These are phyloP conservation scores for Eupithecia tripunctaria DNA, from an alignment of 2,888 invertebrate genomes.

Conservation along the genomic window DNA sequence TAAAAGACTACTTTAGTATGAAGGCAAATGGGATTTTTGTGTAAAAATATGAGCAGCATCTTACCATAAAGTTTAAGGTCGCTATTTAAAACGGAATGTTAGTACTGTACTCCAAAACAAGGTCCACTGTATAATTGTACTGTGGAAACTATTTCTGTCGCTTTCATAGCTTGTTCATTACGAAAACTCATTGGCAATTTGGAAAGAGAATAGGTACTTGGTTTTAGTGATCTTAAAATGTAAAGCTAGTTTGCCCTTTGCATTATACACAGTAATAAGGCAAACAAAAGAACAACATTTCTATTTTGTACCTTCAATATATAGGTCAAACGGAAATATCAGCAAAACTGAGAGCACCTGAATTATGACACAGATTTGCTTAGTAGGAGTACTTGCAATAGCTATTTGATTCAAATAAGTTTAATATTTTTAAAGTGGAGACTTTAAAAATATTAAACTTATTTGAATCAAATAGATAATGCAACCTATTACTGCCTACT, in stretches of 20 bases:
- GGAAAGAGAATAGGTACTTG: not conserved
- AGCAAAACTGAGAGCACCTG: not conserved
- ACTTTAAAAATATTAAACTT: not conserved
- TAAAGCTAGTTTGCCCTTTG: not conserved
- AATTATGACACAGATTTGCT: too few species aligned
- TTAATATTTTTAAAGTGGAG: too few species aligned
- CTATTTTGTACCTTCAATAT: not conserved
- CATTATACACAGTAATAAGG: not conserved
- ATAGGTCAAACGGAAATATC: not conserved
- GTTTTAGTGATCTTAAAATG: not conserved
- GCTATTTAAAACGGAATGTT: not conserved
- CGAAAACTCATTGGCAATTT: not conserved
- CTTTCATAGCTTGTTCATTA: conserved; percentile 3
- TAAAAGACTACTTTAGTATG: not conserved
- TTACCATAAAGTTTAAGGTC: conserved; percentile 15
- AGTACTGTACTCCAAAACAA: not conserved
- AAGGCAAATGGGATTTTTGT: conserved; percentile 9
- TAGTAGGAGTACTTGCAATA: too few species aligned
- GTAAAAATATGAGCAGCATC: conserved; percentile 6
- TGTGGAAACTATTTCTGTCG: not conserved
- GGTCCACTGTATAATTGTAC: not conserved
- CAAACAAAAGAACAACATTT: not conserved
- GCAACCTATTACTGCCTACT: not conserved
- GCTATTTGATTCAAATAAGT: too few species aligned
- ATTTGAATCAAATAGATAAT: not conserved